Evolutionary conservation across 2,888 invertebrate species (phyloP), one percentile per base, ranked within the genome.

Genomic region (Mongoloraphidia duomilia): DNA sequence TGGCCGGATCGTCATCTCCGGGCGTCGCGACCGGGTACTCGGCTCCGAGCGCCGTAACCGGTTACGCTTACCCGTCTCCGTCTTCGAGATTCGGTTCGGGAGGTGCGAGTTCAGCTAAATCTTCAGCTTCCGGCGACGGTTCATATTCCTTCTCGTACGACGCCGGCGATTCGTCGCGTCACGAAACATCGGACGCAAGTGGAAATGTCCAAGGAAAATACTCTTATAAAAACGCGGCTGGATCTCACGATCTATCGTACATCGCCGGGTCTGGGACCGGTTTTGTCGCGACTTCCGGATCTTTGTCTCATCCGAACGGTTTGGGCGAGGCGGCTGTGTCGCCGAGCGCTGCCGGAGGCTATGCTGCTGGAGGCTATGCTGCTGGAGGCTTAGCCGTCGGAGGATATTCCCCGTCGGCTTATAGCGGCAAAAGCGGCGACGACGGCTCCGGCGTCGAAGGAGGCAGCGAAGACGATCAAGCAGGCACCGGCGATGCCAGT

Each of bases 271-370:
- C 57, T 17, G 40, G 34, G n/a, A 55, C 54, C 17, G 57, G 55
- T 44, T 55, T 55, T 56, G 58, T 61, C 37, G 60, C 63, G 34
- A 59, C 63, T 49, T 63, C 63, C 33, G 65, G 65, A 34, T 66
- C 63, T 56, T 58, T 66, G 52, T 58, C 59, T 35, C 41, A 37
- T 17, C 53, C 57, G 12, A 58, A 58, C 50, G 58, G 57, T 17
- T 44, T 56, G 33, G 49, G 35, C 34, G 55, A 53, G 35, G 46
- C 46, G 8, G 36, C 9, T 11, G 9, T 2, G 6, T n/a, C 35
- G 17, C 14, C 45, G n/a, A 10, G 17, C 10, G 17, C 37, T 6
- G 14, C 17, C 8, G 13, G 14, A 10, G 34, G 33, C 13, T 10
- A 35, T 26, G 41, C 34, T 11, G 9, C 37, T n/a, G 34, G n/a